Evolutionary conservation across 2,888 invertebrate species (phyloP).

Genomic region (Sinhomidia bicolor): DNA sequence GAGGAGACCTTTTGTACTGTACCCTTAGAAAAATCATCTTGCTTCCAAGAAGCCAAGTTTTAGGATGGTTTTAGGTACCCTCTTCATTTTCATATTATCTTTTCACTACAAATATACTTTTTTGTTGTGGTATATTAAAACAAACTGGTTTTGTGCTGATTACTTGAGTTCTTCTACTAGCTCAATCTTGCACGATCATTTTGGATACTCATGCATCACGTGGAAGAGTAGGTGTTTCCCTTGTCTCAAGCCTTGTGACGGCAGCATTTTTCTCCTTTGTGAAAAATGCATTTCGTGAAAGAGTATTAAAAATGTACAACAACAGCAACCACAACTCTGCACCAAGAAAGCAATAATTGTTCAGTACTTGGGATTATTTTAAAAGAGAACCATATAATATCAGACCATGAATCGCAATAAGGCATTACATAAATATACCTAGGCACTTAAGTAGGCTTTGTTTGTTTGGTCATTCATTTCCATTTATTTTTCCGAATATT

Average conservation of each 20-base stretch:
- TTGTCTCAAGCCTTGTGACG: conserved; percentile 62
- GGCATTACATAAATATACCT: no score
- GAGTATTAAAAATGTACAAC: conserved; percentile 42
- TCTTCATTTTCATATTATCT: no score
- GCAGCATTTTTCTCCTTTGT: conserved; percentile 43
- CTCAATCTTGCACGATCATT: conserved; percentile 56
- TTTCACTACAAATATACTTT: background rate
- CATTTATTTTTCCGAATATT: conserved; percentile 72
- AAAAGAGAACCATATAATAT: background rate
- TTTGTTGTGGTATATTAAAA: background rate
- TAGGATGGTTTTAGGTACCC: no score
- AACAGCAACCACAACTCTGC: no score
- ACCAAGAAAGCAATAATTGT: background rate
- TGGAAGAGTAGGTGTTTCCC: conserved; percentile 65
- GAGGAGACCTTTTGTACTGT: background rate
- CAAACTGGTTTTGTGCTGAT: conserved; percentile 56
- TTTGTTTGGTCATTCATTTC: conserved; percentile 71
- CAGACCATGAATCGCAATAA: conserved; percentile 45
- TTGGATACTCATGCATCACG: conserved; percentile 63
- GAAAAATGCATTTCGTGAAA: conserved; percentile 36
- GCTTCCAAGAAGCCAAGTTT: background rate
- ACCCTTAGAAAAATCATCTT: background rate
- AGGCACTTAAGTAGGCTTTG: background rate
- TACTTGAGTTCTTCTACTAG: conserved; percentile 27
- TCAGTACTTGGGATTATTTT: background rate